phyloP scores from a whole-genome alignment of 2,797 vertebrate species.

The Tragelaphus eurycerus region DNA sequence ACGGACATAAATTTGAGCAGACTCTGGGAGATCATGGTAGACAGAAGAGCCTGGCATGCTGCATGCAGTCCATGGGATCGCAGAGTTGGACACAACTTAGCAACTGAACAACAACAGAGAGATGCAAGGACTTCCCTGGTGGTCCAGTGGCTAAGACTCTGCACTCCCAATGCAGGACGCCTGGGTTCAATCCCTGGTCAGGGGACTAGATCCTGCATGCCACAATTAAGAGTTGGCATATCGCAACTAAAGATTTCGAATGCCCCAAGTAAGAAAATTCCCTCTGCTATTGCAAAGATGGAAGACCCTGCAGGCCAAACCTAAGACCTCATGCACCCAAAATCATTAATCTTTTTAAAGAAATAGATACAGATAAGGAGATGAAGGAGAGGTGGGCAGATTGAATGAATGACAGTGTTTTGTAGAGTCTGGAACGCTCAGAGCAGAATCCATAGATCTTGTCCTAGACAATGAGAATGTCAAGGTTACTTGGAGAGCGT shows the following conservation, averaged over 20 bases:
- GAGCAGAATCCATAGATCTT: background rate
- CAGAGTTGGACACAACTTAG: background rate
- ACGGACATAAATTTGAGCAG: background rate
- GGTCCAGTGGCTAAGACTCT: background rate
- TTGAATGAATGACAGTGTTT: background rate
- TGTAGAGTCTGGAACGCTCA: rapidly evolving
- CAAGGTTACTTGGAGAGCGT: background rate
- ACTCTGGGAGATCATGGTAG: background rate
- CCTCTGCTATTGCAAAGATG: background rate
- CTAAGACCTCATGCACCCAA: background rate
- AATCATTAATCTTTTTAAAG: background rate
- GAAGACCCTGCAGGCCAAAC: background rate
- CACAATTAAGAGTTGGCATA: background rate
- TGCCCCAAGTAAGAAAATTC: background rate
- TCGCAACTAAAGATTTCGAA: background rate
- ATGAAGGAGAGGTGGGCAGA: background rate
- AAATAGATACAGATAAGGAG: background rate
- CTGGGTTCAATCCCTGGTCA: background rate
- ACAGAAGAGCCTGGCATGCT: background rate
- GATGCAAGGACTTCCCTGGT: background rate
- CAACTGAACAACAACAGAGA: background rate
- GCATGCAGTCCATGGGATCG: background rate
- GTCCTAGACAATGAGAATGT: background rate
- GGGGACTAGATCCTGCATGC: background rate
- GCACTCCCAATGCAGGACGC: background rate